Evolutionary conservation across 2,113 vertebrate species (phyloP).

Genomic region (Spea bombifrons): DNA sequence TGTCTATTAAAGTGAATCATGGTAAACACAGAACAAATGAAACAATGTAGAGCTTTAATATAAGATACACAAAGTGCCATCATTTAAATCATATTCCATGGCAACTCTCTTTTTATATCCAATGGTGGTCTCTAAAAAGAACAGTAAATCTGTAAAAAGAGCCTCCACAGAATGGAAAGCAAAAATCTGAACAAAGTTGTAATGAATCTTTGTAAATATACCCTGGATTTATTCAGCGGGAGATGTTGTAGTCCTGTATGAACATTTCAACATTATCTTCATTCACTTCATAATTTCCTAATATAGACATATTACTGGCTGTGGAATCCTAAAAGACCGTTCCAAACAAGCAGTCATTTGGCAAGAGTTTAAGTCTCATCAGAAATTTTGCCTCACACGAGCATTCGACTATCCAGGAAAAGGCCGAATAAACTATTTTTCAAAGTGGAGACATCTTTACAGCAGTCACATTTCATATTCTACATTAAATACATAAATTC

Average conservation of each 20-base stretch:
- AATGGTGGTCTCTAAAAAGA: too few relatives aligned
- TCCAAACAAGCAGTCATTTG: conserved; percentile 40
- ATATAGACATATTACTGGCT: conserved; percentile 42
- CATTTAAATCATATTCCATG: too few relatives aligned
- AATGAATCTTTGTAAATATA: too few relatives aligned
- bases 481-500: conserved; percentile 8
- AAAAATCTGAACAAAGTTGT: too few relatives aligned
- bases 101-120: too few relatives aligned
- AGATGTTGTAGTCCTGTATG: background rate
- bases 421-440: conserved; percentile 30
- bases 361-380: conserved; percentile 40
- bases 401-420: conserved; percentile 3
- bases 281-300: conserved; percentile 37
- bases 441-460: conserved; percentile 19
- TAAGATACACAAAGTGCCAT: too few relatives aligned
- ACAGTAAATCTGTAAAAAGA: too few relatives aligned
- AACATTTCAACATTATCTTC: conserved; percentile 14
- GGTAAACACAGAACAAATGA: too few relatives aligned
- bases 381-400: conserved; percentile 36
- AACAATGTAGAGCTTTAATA: too few relatives aligned
- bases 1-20: too few relatives aligned
- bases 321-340: conserved; percentile 27
- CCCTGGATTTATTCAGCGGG: too few relatives aligned
- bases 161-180: too few relatives aligned
- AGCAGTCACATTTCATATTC: conserved; percentile 10